Percentiles rank a stretch among this genome's conserved stretches.
Evolutionary conservation across 1,140 invertebrate species (phyloP).

Genomic region (Dermatophagoides farinae): DNA sequence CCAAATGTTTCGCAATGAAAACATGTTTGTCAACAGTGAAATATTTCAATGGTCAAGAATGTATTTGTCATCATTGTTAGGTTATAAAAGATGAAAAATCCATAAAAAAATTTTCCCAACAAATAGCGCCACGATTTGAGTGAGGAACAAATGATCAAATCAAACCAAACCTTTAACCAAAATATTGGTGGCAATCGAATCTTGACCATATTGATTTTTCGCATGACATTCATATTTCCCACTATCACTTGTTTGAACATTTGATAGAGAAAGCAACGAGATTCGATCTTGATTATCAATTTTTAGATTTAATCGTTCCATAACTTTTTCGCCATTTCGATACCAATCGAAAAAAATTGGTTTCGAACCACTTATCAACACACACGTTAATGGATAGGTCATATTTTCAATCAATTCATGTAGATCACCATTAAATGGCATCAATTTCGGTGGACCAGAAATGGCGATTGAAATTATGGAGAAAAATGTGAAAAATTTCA

Average conservation of each 20-base stretch:
- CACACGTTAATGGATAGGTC: background rate
- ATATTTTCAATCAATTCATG: background rate
- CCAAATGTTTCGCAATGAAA: background rate
- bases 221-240: conserved; percentile 54
- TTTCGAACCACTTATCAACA: background rate
- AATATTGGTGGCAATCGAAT: conserved; percentile 70
- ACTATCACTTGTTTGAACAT: background rate
- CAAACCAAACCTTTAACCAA: conserved; percentile 54
- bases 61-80: background rate
- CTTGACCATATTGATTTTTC: conserved; percentile 65
- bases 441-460: background rate
- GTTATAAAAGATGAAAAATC: no score
- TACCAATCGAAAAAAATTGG: background rate
- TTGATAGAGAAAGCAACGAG: background rate
- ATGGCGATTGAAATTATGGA: background rate
- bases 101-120: background rate
- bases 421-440: background rate
- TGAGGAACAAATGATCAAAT: background rate
- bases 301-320: background rate
- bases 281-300: background rate
- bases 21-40: background rate
- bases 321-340: background rate
- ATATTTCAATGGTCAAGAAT: background rate
- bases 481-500: no score
- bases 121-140: conserved; percentile 8